Evolutionary conservation across 2,888 invertebrate species (phyloP), one percentile per base, ranked within the genome.

Genomic region (Catocala fraxini): DNA sequence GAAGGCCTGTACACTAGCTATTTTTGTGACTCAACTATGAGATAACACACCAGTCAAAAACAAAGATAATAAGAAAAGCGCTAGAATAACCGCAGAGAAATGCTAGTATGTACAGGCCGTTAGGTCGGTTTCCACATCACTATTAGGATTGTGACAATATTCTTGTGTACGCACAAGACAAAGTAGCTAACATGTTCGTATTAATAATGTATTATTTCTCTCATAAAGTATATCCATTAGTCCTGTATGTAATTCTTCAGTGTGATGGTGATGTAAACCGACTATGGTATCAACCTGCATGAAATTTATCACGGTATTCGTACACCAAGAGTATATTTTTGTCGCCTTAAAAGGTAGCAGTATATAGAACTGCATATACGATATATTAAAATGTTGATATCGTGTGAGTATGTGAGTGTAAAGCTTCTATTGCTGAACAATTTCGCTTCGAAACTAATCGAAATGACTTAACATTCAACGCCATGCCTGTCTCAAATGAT

Each of bases 151-250:
- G 52, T 39, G 53, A 59, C 53, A 53, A 59, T 65, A 73, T 62
- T 59, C 41, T 59, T 59, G 59, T 59, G 53, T 34, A 47, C 47
- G 41, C 60, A 68, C 63, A 61, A 51, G 45, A 52, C 64, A 57
- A 59, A 49, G 61, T 63, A 57, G 56, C 56, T 42, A 6, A 41
- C 10, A 15, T 53, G 25, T 25, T 25, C 25, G 25, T 25, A 4
- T 3, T 25, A 25, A 25, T 25, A 25, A 25, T 25, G 25, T 25
- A 25, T 25, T 25, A 25, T 25, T 25, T 25, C 25, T 25, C 1
- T 25, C 25, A 25, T 25, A 4, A 25, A 25, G 25, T 25, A 25
- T 25, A 25, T 25, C 25, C 25, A 25, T 25, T 34, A 33, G 35
- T 51, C 9, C 6, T 12, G 51, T 51, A 13, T 41, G 35, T 6